Evolutionary conservation across 2,113 vertebrate species (phyloP).

Genomic region (Galbula dea): DNA sequence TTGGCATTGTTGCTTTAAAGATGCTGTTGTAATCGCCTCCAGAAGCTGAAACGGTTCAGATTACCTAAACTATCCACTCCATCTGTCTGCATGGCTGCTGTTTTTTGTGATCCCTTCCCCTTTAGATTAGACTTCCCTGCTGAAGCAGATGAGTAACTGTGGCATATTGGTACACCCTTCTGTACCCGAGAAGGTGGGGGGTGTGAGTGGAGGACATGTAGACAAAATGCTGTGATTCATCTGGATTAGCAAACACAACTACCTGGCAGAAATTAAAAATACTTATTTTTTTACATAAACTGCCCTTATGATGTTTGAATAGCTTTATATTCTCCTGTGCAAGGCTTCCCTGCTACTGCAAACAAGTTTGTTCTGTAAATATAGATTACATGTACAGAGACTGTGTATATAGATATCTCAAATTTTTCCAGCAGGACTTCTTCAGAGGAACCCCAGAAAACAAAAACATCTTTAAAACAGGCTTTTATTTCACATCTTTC

Average conservation of each 20-base stretch:
- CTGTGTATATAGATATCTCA: not conserved
- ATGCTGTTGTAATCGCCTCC: not conserved
- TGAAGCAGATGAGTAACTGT: not conserved
- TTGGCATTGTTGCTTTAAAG: not conserved
- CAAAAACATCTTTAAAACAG: not conserved
- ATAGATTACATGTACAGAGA: not conserved
- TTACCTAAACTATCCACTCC: not conserved
- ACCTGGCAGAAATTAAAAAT: not conserved
- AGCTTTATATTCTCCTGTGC: not conserved
- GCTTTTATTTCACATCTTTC: not conserved
- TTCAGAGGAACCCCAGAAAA: not conserved
- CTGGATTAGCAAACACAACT: not conserved
- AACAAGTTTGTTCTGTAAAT: not conserved
- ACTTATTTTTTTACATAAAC: not conserved
- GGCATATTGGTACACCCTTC: not conserved
- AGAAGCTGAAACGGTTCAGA: not conserved
- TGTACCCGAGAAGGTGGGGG: not conserved
- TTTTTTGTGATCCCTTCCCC: not conserved
- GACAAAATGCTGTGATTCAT: not conserved
- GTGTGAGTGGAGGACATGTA: not conserved
- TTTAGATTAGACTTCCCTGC: not conserved
- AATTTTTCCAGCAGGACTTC: not conserved
- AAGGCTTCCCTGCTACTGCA: not conserved
- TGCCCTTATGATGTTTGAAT: not conserved
- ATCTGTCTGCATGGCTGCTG: accelerated